Percentiles rank a stretch among this genome's conserved stretches.
Conservation (phyloP, 92 coral and sea anemone species). For the Nematostella vectensis region DNA sequence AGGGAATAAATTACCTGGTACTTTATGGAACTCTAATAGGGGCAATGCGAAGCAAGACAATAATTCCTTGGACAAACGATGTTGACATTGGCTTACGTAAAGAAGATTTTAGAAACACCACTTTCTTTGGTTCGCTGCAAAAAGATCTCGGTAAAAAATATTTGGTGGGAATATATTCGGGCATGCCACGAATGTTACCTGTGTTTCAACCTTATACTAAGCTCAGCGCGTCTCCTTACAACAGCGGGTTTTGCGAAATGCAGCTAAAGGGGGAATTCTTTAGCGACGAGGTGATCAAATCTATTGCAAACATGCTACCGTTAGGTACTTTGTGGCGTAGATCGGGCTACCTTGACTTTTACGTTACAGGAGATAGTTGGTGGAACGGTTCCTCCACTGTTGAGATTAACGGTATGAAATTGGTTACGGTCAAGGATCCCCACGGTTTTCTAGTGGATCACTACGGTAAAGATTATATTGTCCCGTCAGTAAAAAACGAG, state of each 20-base stretch:
- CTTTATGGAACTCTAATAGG: slow-evolving; percentile 34
- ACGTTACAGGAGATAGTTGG: slow-evolving; percentile 17
- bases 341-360: slow-evolving; percentile 21
- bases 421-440: slow-evolving; percentile 31
- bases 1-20: slow-evolving; percentile 13
- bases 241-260: slow-evolving; percentile 22
- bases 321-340: slow-evolving; percentile 13
- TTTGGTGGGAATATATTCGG: slow-evolving; percentile 9
- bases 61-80: slow-evolving; percentile 30
- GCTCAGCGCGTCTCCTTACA: slow-evolving; percentile 5
- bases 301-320: background rate
- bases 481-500: no score
- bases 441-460: slow-evolving; percentile 29
- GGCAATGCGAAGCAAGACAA: slow-evolving; percentile 16
- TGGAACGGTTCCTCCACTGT: slow-evolving; percentile 17
- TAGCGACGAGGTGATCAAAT: slow-evolving; percentile 8
- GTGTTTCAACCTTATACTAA: slow-evolving; percentile 5
- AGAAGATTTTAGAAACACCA: slow-evolving; percentile 3
- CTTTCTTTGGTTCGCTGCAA: slow-evolving; percentile 1
- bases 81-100: slow-evolving; percentile 12
- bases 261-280: slow-evolving; percentile 4
- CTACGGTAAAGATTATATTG: slow-evolving; percentile 46
- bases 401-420: slow-evolving; percentile 16
- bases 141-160: background rate
- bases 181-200: slow-evolving; percentile 11